phyloP scores from a whole-genome alignment of 2,888 invertebrate species.

The Papilio demoleus region DNA sequence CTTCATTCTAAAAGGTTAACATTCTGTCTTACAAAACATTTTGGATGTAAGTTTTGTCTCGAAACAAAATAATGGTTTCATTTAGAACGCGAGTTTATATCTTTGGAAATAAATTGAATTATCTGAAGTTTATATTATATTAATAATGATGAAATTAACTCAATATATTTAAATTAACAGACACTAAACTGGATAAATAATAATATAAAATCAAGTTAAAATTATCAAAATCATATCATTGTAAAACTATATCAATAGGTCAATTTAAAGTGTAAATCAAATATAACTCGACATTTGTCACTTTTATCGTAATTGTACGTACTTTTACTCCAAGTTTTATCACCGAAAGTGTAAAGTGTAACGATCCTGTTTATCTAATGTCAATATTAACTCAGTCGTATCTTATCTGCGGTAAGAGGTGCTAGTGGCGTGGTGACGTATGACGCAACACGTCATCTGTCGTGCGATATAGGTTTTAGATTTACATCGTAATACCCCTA shows the following conservation, averaged over 20 bases:
- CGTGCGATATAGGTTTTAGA: conserved; percentile 44
- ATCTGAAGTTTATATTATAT: too few species aligned
- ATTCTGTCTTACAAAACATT: too few species aligned
- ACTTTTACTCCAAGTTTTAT: conserved; percentile 67
- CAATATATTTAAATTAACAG: too few species aligned
- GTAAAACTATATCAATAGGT: conserved; percentile 35
- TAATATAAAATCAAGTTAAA: conserved; percentile 7
- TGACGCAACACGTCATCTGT: conserved; percentile 62
- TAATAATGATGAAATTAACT: too few species aligned
- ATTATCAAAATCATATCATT: neutral
- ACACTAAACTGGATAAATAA: neutral
- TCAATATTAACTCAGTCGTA: conserved; percentile 70
- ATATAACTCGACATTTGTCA: conserved; percentile 23
- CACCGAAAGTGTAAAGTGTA: conserved; percentile 76
- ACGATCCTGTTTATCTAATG: conserved; percentile 74
- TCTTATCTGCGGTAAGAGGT: conserved; percentile 70
- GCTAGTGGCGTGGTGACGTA: conserved; percentile 68
- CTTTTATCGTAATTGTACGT: conserved; percentile 57
- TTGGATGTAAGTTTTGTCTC: too few species aligned
- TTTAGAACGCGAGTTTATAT: too few species aligned
- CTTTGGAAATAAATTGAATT: too few species aligned
- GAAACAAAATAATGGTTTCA: too few species aligned
- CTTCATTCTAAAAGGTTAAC: neutral
- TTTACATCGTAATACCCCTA: conserved; percentile 39
- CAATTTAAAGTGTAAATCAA: conserved; percentile 36